Evolutionary conservation across 1,140 invertebrate genomes (phyloP).

Genomic region (Ostrea edulis): DNA sequence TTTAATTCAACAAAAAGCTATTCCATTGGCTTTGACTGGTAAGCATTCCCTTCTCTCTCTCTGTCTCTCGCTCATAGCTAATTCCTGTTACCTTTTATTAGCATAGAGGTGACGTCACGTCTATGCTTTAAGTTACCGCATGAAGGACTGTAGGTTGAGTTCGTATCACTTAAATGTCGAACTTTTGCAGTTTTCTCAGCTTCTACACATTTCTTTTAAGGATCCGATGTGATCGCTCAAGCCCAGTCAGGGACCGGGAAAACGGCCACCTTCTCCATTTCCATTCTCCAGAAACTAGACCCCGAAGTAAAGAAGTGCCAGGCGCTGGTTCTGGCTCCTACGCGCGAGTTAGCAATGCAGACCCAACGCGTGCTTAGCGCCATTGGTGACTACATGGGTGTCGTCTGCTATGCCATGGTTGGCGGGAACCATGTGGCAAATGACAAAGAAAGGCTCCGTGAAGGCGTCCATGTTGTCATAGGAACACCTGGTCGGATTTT

Average conservation of each 20-base stretch:
- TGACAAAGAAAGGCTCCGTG: conserved; percentile 94
- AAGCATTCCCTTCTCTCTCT: not conserved
- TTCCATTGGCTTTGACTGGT: conserved; percentile 94
- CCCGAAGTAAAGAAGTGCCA: conserved; percentile 91
- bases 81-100: too few species aligned
- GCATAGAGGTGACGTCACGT: too few species aligned
- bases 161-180: too few species aligned
- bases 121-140: too few species aligned
- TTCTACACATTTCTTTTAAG: conserved; percentile 78
- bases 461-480: conserved; percentile 95
- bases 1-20: conserved; percentile 99
- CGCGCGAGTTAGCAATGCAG: conserved; percentile 96
- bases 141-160: too few species aligned
- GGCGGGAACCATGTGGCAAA: conserved; percentile 98
- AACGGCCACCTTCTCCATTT: conserved; percentile 99
- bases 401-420: conserved; percentile 98
- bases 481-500: conserved; percentile 98
- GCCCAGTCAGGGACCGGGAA: conserved; percentile 98
- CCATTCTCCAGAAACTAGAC: conserved; percentile 98
- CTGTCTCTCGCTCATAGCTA: not conserved
- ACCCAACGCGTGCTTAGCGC: conserved; percentile 96
- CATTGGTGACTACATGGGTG: conserved; percentile 97
- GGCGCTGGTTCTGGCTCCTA: conserved; percentile 98
- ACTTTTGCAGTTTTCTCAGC: not conserved
- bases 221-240: conserved; percentile 98